Evolutionary conservation across 2,888 invertebrate genomes (phyloP).

Genomic region (Apamea monoglypha): DNA sequence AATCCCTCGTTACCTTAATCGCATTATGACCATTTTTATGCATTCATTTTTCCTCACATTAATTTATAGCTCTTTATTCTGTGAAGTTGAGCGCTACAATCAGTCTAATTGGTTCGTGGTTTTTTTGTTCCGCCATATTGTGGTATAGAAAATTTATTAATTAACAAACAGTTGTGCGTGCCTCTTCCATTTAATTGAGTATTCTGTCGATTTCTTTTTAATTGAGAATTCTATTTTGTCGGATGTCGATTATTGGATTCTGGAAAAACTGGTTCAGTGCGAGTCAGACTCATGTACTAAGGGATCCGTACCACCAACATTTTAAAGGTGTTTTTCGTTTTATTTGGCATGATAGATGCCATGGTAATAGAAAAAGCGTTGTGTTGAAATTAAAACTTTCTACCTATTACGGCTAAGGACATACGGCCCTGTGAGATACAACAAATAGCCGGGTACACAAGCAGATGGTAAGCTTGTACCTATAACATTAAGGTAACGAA

Average conservation of each 20-base stretch:
- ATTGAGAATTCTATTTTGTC: conserved; percentile 2
- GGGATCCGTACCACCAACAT: background rate
- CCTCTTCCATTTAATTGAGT: conserved; percentile 36
- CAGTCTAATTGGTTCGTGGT: background rate
- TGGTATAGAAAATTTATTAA: conserved; percentile 21
- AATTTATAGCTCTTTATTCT: too few species aligned
- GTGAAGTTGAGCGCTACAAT: too few species aligned
- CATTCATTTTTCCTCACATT: too few species aligned
- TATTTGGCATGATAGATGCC: background rate
- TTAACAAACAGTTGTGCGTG: conserved; percentile 19
- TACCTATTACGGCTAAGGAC: background rate
- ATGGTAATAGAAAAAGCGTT: background rate
- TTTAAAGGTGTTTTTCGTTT: background rate
- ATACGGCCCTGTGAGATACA: too few species aligned
- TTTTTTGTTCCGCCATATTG: conserved; percentile 22
- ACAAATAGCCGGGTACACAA: too few species aligned
- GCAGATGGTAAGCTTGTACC: background rate
- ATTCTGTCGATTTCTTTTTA: conserved; percentile 8
- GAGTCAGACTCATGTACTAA: fast-evolving
- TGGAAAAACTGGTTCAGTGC: background rate
- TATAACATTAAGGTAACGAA: background rate
- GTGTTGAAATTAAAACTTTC: too few species aligned
- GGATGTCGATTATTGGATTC: background rate
- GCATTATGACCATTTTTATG: too few species aligned
- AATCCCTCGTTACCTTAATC: too few species aligned